These are phyloP conservation scores for Dascillus cervinus DNA, from an alignment of 2,888 invertebrate genomes.

Conservation along the genomic window DNA sequence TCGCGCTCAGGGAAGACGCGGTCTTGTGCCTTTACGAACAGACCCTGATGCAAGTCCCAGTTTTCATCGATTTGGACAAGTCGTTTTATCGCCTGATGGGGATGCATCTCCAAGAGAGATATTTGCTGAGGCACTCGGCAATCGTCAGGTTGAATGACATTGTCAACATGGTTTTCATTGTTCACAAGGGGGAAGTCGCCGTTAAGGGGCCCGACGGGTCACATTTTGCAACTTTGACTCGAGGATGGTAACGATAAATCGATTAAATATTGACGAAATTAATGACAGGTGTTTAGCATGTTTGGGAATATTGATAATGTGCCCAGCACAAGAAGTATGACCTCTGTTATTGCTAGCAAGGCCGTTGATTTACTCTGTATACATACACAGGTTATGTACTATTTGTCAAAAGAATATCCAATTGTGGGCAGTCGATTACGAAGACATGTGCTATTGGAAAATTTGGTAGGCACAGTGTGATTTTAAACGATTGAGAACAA, in stretches of 20 bases:
- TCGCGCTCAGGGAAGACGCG: slow-evolving; percentile 19
- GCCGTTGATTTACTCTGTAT: slow-evolving; percentile 17
- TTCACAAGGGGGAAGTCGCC: slow-evolving; percentile 20
- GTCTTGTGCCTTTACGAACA: slow-evolving; percentile 21
- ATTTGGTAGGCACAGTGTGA: slow-evolving; percentile 17
- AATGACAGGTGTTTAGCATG: slow-evolving; percentile 9
- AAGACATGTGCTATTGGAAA: slow-evolving; percentile 15
- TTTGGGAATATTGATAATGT: slow-evolving; percentile 24
- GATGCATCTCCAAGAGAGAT: slow-evolving; percentile 17
- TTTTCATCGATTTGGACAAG: slow-evolving; percentile 17
- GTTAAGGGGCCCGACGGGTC: slow-evolving; percentile 21
- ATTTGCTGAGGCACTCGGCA: slow-evolving; percentile 17
- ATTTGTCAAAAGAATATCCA: slow-evolving; percentile 12
- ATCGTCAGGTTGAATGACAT: slow-evolving; percentile 23
- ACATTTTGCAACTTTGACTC: slow-evolving; percentile 12
- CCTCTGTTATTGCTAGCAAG: slow-evolving; percentile 14
- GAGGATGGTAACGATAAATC: slow-evolving; percentile 16
- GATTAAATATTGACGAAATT: not conserved
- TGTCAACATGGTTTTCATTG: slow-evolving; percentile 19
- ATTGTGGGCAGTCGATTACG: slow-evolving; percentile 10
- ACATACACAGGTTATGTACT: slow-evolving; percentile 13
- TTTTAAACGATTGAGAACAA: too few relatives aligned
- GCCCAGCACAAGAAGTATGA: slow-evolving; percentile 17
- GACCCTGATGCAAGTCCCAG: slow-evolving; percentile 18
- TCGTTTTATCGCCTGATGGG: slow-evolving; percentile 20